phyloP scores from a whole-genome alignment of 1,140 invertebrate genomes.

The Odontomachus brunneus region DNA sequence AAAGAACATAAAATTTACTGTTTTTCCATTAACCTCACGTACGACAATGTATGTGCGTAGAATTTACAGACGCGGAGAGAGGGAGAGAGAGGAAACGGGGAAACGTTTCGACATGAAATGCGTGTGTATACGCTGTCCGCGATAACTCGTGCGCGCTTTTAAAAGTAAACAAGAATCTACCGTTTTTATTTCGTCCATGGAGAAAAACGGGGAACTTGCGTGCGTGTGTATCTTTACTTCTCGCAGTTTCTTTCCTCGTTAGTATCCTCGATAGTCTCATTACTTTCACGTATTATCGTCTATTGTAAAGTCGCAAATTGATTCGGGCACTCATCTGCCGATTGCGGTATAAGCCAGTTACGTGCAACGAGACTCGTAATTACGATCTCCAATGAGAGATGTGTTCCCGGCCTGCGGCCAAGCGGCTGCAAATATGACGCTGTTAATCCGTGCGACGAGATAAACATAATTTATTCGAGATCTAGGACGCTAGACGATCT shows the following conservation, averaged over 20 bases:
- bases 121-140: too few species aligned
- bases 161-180: background rate
- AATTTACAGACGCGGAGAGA: background rate
- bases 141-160: background rate
- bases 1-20: slow-evolving; percentile 1
- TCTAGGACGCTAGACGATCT: background rate
- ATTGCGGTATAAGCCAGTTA: background rate
- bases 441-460: background rate
- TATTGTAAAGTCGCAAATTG: background rate
- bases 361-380: slow-evolving; percentile 1
- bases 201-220: background rate
- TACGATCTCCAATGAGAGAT: background rate
- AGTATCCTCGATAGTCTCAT: background rate
- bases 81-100: too few species aligned
- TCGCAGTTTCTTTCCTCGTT: background rate
- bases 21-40: background rate
- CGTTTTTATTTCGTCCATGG: background rate
- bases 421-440: background rate
- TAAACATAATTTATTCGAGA: slow-evolving; percentile 1
- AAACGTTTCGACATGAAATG: too few species aligned
- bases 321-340: slow-evolving; percentile 5
- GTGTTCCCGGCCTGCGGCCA: background rate
- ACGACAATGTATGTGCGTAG: background rate
- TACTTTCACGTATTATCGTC: slow-evolving; percentile 1
- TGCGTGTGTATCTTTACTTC: background rate